phyloP scores from a whole-genome alignment of 1,140 invertebrate species.

The Eubasilissa regina region DNA sequence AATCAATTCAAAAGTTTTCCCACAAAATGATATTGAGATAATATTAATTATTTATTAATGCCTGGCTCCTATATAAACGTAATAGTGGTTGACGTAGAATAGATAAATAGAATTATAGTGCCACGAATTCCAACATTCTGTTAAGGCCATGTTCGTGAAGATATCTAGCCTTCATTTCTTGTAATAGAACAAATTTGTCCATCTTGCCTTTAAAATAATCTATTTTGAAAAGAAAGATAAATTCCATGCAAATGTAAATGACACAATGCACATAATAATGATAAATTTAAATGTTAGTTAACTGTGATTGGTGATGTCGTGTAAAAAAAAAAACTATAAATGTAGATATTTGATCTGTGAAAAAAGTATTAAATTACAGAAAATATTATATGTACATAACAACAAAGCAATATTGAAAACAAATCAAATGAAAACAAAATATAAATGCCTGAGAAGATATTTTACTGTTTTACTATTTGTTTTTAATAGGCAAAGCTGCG shows the following conservation, averaged over 20 bases:
- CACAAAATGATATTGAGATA: neutral
- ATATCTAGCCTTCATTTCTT: slow-evolving; percentile 19
- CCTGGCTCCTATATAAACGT: slow-evolving; percentile 14
- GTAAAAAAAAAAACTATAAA: slow-evolving; percentile 21
- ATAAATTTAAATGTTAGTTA: slow-evolving; percentile 42
- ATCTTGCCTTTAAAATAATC: slow-evolving; percentile 19
- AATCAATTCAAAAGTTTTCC: neutral
- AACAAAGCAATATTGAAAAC: slow-evolving; percentile 41
- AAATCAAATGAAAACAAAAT: slow-evolving; percentile 14
- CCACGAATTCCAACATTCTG: slow-evolving; percentile 25
- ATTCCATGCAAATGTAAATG: slow-evolving; percentile 34
- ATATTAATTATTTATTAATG: slow-evolving; percentile 11
- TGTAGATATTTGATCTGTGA: slow-evolving; percentile 43
- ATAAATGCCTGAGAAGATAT: neutral
- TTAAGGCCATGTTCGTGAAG: slow-evolving; percentile 22
- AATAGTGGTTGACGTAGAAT: slow-evolving; percentile 8
- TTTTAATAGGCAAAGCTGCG: neutral
- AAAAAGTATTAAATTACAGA: slow-evolving; percentile 29
- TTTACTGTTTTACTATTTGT: neutral
- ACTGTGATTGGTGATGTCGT: slow-evolving; percentile 41
- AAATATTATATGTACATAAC: slow-evolving; percentile 40
- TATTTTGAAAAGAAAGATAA: neutral
- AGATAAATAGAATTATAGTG: slow-evolving; percentile 35
- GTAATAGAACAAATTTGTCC: slow-evolving; percentile 24
- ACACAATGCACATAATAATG: slow-evolving; percentile 28